Base-by-base conservation (phyloP, 1,140 invertebrate species). In the Diorhabda elongata region DNA sequence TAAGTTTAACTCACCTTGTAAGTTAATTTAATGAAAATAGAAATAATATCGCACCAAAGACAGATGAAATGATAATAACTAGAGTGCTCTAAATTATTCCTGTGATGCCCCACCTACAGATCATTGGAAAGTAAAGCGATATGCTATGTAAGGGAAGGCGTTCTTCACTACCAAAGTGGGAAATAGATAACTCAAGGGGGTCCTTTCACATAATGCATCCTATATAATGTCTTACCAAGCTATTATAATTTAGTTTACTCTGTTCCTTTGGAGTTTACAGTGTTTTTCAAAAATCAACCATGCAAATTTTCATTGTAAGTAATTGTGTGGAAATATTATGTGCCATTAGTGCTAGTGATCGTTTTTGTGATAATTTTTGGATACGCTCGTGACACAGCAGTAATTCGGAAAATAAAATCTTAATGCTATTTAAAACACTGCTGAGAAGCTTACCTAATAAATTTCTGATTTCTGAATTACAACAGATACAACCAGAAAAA, bases 221-320 rank as follows among this genome's bases (percentile, higher is more conserved):
- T 71, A 71, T 71, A 71, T 64, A 68, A 66, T 58, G 58, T 58
- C 43, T 61, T 45, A 61, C 57, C 44, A 58, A 61, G 63, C 41
- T 47, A 58, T 42, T 26, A 66, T 26, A 58, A 69, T 58, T 66
- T 67, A 71, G 70, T 71, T 59, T 65, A 69, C 61, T 47, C 64
- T 67, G 62, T 45, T 69, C 64, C 58, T 71, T 66, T 58, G 58
- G 44, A 61, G 58, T n/a, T 52, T 8, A 52, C 47, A 52, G 47
- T 52, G n/a, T 3, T 61, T 60, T 71, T 60, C 45, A n/a, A 61
- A 65, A 64, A 56, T 3, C 56, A 70, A 42, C 70, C 45, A 73
- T 73, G 71, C 69, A 70, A 61, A 64, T 70, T 64, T 73, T 63
- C 45, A 70, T 73, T 68, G 71, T 73, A 70, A 73, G 71, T 70